Conservation (phyloP, 2,113 vertebrate species). For the Gopherus flavomarginatus region DNA sequence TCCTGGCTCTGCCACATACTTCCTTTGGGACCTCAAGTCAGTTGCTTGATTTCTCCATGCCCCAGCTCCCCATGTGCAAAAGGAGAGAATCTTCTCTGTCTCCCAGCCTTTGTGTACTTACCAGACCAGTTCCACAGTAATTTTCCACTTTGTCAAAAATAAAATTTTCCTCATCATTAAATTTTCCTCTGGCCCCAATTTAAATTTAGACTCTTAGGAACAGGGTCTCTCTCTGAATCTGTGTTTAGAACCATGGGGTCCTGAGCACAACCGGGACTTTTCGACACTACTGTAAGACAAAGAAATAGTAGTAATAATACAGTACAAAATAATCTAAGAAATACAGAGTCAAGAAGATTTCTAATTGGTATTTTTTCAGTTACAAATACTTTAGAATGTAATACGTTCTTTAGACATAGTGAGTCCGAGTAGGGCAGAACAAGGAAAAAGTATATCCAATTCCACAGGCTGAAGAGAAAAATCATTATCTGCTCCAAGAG, state of each 20-base stretch:
- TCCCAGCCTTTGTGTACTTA: neutral
- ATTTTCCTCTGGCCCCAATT: neutral
- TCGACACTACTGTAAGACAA: neutral
- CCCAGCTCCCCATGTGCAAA: neutral
- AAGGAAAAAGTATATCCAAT: neutral
- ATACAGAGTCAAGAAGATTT: neutral
- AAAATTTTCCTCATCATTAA: neutral
- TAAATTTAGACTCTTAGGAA: too few species aligned
- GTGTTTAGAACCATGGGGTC: neutral
- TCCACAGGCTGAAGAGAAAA: neutral
- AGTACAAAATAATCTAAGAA: slow-evolving; percentile 23
- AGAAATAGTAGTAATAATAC: neutral
- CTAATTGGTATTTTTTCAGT: neutral
- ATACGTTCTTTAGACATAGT: neutral
- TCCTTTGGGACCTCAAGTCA: neutral
- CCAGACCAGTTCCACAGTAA: neutral
- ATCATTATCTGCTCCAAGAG: neutral
- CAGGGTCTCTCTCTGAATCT: neutral
- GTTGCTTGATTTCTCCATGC: neutral
- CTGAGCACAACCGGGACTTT: neutral
- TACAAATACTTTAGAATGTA: slow-evolving; percentile 12
- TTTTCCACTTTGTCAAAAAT: neutral
- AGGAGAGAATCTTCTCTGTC: neutral
- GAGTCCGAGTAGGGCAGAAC: neutral
- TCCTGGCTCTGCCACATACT: neutral